Evolutionary conservation across 2,113 vertebrate species (phyloP), one percentile per base, ranked within the genome.

Genomic region (Leptosomus discolor): DNA sequence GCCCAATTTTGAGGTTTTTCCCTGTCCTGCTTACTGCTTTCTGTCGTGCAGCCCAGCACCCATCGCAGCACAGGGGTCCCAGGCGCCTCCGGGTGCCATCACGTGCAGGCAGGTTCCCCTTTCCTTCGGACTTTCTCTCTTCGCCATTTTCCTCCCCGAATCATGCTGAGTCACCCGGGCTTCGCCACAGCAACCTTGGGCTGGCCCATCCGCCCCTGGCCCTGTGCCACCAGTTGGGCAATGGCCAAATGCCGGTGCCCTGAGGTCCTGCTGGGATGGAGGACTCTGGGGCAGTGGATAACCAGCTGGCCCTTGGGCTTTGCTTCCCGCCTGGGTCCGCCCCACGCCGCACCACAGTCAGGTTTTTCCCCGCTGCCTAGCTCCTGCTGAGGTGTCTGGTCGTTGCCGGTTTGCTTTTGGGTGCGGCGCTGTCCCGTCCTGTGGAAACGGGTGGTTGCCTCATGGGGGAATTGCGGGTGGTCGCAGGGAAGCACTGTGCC

Each of bases 321-420:
- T 0, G 0, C 39, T 87, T 64, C 32, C 18, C 1, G 3, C 14
- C 48, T 1, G 1, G 19, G 19, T 85, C 57, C 0, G 0, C n/a
- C 22, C 6, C 2, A 50, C 77, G 41, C 43, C 0, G 0, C n/a
- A 65, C 9, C 14, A 17, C 50, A 17, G 50, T 56, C n/a, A 79
- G n/a, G 13, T 37, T 69, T 77, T 78, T 22, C 29, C 53, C 41
- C 0, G 0, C 39, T 69, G 36, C 69, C 46, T 54, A 30, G 15
- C 39, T 94, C 23, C 23, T 92, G 36, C 82, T 92, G 29, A 58
- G 24, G 36, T 39, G 24, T n/a, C 75, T 58, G 8, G 45, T 61
- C 18, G 23, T 61, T 0, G 0, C 15, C 1, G 3, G 6, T 91
- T 90, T 76, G 34, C 36, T 23, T 45, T 46, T 51, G 63, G 19